Evolutionary conservation across 2,797 vertebrate species (phyloP).

Genomic region (Manis pentadactyla): DNA sequence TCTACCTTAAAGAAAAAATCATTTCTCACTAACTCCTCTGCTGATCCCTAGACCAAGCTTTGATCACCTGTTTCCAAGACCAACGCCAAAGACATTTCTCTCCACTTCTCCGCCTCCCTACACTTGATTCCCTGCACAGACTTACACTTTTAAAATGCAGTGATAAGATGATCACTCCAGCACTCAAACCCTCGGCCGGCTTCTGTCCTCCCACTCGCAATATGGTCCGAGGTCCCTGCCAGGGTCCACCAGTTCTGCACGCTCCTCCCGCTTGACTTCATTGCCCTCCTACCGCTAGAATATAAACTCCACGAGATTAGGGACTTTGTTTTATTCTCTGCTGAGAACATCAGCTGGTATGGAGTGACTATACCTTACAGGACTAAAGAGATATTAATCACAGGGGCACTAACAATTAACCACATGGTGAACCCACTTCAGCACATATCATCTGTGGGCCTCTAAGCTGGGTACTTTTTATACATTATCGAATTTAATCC

Average conservation of each 20-base stretch:
- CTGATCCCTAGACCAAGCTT: background rate
- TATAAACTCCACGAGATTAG: background rate
- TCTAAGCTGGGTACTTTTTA: background rate
- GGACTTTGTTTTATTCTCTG: background rate
- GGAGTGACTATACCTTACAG: background rate
- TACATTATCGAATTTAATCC: background rate
- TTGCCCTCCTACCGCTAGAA: background rate
- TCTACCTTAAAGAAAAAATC: background rate
- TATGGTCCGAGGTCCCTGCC: background rate
- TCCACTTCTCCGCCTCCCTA: background rate
- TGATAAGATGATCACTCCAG: background rate
- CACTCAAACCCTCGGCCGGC: too few relatives aligned
- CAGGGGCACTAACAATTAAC: background rate
- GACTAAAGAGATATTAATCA: background rate
- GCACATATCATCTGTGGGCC: fast-evolving
- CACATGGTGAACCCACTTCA: background rate
- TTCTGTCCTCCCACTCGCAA: background rate
- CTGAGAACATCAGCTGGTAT: background rate
- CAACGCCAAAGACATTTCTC: background rate
- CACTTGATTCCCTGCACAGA: background rate
- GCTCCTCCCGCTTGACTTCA: background rate
- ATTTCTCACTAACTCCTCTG: background rate
- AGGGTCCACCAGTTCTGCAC: background rate
- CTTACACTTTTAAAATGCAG: background rate
- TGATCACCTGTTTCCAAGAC: background rate